Evolutionary conservation across 2,113 vertebrate genomes (phyloP), one percentile per base, ranked within the genome.

Genomic region (Crocuta crocuta): DNA sequence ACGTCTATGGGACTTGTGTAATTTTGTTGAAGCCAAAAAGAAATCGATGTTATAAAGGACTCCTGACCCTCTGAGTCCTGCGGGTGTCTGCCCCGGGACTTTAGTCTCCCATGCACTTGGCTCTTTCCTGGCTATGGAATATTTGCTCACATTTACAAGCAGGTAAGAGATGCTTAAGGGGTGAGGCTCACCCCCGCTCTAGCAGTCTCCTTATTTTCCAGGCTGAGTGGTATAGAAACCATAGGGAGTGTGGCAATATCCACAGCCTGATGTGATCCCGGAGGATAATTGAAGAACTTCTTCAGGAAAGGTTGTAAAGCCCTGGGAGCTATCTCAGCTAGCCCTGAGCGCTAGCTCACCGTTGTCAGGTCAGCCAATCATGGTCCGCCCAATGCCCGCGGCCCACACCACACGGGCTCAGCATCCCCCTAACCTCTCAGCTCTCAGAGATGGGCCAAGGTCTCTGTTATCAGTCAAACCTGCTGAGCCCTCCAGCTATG

Each of bases 11-110:
- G 13, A 65, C 19, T 58, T 68, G n/a, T 66, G 66, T 63, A 11
- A 33, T 71, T 97, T 92, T 95, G 50, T 81, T 79, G 66, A 88
- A 97, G 55, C 48, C 21, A 55, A 24, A 68, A 31, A 84, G 35
- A 94, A 89, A 97, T 97, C 96, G 86, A 80, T 98, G 53, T 53
- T 66, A n/a, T 28, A 80, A 63, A 80, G 74, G 79, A 89, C 95
- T 58, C 89, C 48, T 83, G 97, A 97, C 89, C 83, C 43, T 7
- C 21, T 7, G 21, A 55, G 33, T 21, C 45, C 50, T 7, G 1
- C 4, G 23, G 58, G 35, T 55, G 17, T 80, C 35, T 90, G 66
- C 26, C 12, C 68, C 43, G 65, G 84, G 66, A 89, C 65, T 80
- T 90, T 80, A 73, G 65, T 39, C 76, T 90, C 80, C 50, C 5